Evolutionary conservation across 2,113 vertebrate genomes (phyloP).

Genomic region (Miniopterus natalensis): DNA sequence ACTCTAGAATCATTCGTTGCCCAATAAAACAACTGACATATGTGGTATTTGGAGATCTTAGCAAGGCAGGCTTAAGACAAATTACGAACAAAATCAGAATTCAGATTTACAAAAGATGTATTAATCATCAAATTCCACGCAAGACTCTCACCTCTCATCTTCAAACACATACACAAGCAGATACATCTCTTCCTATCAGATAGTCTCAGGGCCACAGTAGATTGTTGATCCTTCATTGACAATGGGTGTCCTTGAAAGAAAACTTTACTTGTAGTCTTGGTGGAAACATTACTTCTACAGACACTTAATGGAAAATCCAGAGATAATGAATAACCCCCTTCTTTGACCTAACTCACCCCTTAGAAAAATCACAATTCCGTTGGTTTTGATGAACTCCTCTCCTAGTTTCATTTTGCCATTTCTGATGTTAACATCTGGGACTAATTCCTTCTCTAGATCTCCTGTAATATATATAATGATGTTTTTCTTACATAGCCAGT

Average conservation of each 20-base stretch:
- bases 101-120: background rate
- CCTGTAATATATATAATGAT: background rate
- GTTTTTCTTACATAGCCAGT: background rate
- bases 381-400: background rate
- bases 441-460: background rate
- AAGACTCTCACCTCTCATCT: background rate
- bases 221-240: background rate
- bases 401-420: background rate
- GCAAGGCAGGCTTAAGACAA: background rate
- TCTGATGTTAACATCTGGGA: background rate
- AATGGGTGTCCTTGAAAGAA: background rate
- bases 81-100: background rate
- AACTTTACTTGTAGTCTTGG: constrained; percentile 5
- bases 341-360: background rate
- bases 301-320: background rate
- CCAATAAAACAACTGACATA: background rate
- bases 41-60: background rate
- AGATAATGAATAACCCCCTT: background rate
- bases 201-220: background rate
- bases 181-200: constrained; percentile 12
- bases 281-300: background rate
- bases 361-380: background rate
- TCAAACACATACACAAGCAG: background rate
- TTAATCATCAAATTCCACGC: background rate
- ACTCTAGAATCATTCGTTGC: background rate